Conservation (phyloP, 2,113 vertebrate species). For the Hipposideros armiger region DNA sequence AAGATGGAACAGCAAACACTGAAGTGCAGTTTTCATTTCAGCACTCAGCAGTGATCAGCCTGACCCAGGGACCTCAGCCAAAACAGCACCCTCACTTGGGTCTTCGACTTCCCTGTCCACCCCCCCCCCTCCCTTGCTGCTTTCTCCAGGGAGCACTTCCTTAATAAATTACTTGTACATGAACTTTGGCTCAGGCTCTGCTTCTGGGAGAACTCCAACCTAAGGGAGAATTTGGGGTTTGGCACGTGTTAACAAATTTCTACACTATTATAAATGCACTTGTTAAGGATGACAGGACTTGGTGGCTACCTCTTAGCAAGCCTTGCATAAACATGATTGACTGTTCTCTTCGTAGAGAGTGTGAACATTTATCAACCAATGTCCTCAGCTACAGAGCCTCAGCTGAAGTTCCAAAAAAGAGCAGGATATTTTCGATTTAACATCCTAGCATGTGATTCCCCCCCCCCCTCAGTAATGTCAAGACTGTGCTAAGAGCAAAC, state of each 20-base stretch:
- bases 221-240: neutral
- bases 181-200: too few species aligned
- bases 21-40: neutral
- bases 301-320: neutral
- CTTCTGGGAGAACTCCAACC: neutral
- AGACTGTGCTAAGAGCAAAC: conserved; percentile 36
- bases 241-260: neutral
- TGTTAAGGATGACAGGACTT: neutral
- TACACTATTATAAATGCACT: conserved; percentile 4
- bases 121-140: neutral
- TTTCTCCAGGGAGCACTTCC: too few species aligned
- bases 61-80: neutral
- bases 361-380: neutral
- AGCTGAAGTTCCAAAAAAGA: neutral
- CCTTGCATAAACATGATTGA: neutral
- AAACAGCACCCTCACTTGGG: neutral
- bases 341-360: neutral
- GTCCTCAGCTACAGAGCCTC: neutral
- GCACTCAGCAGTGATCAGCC: neutral
- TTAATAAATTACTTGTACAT: too few species aligned
- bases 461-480: neutral
- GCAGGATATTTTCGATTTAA: conserved; percentile 39
- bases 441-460: neutral
- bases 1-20: neutral
- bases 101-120: neutral